phyloP scores from a whole-genome alignment of 2,888 invertebrate genomes.

The Cyclophora albipunctata region DNA sequence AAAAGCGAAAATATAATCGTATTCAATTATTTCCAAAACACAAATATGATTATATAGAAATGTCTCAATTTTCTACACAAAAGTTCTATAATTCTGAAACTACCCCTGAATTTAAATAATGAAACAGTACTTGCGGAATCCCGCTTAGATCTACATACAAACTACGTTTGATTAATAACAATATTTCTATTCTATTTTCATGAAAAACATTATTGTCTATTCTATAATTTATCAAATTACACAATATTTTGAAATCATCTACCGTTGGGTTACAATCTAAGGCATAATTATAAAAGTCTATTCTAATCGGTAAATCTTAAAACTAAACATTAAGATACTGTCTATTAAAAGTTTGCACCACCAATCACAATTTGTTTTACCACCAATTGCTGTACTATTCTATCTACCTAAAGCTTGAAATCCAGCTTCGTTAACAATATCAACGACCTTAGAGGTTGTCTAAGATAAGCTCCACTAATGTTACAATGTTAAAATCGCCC shows the following conservation, averaged over 20 bases:
- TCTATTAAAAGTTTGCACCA: conserved; percentile 67
- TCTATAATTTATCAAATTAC: conserved; percentile 13
- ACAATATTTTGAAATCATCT: conserved; percentile 3
- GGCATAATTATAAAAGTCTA: conserved; percentile 2
- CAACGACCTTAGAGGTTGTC: conserved; percentile 27
- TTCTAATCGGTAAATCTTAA: conserved; percentile 35
- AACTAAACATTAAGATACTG: conserved; percentile 52
- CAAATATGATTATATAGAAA: conserved; percentile 31
- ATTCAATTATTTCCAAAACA: conserved; percentile 37
- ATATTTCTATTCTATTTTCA: conserved; percentile 27
- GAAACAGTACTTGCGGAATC: conserved; percentile 36
- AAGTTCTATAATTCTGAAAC: conserved; percentile 36
- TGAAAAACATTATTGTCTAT: conserved; percentile 16
- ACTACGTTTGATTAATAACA: conserved; percentile 45
- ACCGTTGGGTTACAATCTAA: conserved; percentile 1
- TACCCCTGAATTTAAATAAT: conserved; percentile 51
- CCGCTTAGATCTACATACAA: conserved; percentile 51
- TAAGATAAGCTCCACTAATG: conserved; percentile 56
- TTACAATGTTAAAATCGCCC: conserved; percentile 55
- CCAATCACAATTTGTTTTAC: conserved; percentile 56
- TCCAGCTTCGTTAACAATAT: conserved; percentile 20
- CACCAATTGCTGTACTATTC: conserved; percentile 45
- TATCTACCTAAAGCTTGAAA: conserved; percentile 36
- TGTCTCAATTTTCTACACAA: conserved; percentile 41
- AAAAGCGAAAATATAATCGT: conserved; percentile 54